Evolutionary conservation across 2,797 vertebrate genomes (phyloP), one percentile per base, ranked within the genome.

Genomic region (Nannoperca australis): DNA sequence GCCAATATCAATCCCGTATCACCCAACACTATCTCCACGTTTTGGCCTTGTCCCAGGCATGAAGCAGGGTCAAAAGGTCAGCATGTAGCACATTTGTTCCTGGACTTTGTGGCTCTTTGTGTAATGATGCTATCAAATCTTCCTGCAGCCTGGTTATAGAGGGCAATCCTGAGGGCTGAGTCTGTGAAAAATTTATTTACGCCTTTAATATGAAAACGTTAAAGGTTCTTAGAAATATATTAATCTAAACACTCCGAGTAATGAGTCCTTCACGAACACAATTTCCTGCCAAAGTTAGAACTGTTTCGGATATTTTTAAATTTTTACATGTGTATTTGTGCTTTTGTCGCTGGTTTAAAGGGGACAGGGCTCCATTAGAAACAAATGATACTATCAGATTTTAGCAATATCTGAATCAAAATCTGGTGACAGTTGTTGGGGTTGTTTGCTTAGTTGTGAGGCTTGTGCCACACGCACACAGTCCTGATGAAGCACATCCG

Each of bases 11-110:
- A 77, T 75, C 36, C 61, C 54, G 15, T 69, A 89, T 83, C 83
- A 22, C 24, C 71, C 76, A 36, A 44, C 55, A 68, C 38, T 56
- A 77, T 81, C 73, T 73, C 49, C 55, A 36, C 32, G 14, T 53
- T 82, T 73, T 74, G 73, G 81, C 69, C 70, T 50, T 4, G 30
- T 67, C 75, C 45, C 74, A 69, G 72, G 45, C 77, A 70, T 8
- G 20, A 42, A 64, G 63, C 40, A 7, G 40, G 54, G 86, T 89
- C 76, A 82, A 45, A 73, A 83, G 74, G 87, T 84, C 79, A 83
- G 51, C 42, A 6, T 7, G 4, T 65, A 30, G 62, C 14, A 50
- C 12, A 15, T 88, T 82, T 79, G 79, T 82, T 83, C 61, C 69
- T 49, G 73, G 82, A 73, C 72, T 73, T 75, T 76, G 9, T 75